phyloP scores from a whole-genome alignment of 2,113 vertebrate genomes.

The Strix aluco region DNA sequence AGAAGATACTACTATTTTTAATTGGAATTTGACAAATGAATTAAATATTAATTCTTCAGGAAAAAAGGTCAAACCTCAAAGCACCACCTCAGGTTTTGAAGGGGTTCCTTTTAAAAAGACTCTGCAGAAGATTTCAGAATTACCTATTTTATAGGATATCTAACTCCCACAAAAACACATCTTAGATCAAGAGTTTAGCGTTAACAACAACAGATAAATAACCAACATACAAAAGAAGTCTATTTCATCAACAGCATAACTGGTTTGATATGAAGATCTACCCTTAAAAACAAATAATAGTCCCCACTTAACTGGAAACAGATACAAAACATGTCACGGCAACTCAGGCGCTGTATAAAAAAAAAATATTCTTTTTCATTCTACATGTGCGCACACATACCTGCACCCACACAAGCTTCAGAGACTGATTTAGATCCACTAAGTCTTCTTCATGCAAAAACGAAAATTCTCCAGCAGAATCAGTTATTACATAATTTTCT shows the following conservation, averaged over 20 bases:
- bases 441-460: not conserved
- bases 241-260: not conserved
- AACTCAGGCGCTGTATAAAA: conserved; percentile 19
- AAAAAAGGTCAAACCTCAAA: conserved; percentile 47
- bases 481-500: not conserved
- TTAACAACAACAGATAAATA: not conserved
- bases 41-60: conserved; percentile 57
- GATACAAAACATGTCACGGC: not conserved
- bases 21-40: conserved; percentile 63
- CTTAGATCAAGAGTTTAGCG: not conserved
- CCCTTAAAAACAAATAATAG: not conserved
- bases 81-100: conserved; percentile 9
- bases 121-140: not conserved
- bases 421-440: conserved; percentile 14
- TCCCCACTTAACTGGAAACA: not conserved
- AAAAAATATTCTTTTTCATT: not conserved
- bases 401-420: conserved; percentile 57
- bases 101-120: not conserved
- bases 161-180: not conserved
- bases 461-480: not conserved
- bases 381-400: conserved; percentile 9
- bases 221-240: not conserved
- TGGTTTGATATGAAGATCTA: not conserved
- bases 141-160: not conserved
- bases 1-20: conserved; percentile 55